Conservation (phyloP, 2,797 vertebrate genomes). For the Falco naumanni region DNA sequence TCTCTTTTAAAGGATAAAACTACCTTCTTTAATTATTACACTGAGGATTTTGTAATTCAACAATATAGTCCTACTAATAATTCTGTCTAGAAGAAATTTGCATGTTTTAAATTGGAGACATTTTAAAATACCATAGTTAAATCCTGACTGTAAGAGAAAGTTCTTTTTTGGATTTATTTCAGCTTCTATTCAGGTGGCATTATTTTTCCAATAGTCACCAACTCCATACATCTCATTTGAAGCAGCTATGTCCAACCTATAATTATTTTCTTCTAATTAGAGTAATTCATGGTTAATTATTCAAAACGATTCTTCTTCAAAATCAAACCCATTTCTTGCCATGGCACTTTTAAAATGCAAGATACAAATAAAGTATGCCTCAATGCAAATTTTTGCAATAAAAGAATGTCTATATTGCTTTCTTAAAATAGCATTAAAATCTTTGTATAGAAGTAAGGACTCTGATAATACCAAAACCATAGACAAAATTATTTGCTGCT, state of each 20-base stretch:
- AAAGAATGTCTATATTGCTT: conserved; percentile 40
- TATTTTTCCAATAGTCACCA: conserved; percentile 76
- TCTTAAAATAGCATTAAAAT: conserved; percentile 63
- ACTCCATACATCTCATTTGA: conserved; percentile 64
- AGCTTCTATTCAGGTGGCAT: conserved; percentile 70
- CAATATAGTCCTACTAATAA: conserved; percentile 67
- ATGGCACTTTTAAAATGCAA: conserved; percentile 77
- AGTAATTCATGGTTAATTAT: conserved; percentile 88
- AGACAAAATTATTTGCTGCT: background rate
- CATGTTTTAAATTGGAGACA: conserved; percentile 69
- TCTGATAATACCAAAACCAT: background rate
- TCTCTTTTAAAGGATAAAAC: conserved; percentile 52
- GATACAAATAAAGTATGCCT: conserved; percentile 81
- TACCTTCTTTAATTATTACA: conserved; percentile 69
- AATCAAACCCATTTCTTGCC: conserved; percentile 73
- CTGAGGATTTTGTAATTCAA: conserved; percentile 64
- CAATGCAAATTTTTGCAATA: conserved; percentile 69
- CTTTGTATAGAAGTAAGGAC: conserved; percentile 18
- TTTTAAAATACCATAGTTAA: conserved; percentile 70
- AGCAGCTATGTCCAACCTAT: conserved; percentile 83
- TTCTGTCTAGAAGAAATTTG: conserved; percentile 72
- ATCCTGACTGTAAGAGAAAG: conserved; percentile 66
- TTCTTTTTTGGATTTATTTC: conserved; percentile 69
- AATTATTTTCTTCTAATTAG: conserved; percentile 88
- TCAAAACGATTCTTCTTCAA: conserved; percentile 78